Evolutionary conservation across 2,888 invertebrate genomes (phyloP), one percentile per base, ranked within the genome.

Genomic region (Mimumesa dahlbomi): DNA sequence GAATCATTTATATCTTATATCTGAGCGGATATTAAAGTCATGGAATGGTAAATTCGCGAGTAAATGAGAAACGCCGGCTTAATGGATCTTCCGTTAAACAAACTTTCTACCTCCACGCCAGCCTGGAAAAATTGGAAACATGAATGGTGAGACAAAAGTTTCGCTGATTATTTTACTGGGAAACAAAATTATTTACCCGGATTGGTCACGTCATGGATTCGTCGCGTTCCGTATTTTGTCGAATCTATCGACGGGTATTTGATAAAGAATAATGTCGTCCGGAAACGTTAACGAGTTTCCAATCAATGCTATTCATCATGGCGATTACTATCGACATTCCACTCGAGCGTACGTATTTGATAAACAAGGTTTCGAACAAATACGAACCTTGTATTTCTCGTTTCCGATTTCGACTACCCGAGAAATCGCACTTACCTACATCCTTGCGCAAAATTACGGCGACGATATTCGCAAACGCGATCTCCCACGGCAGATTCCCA

Each of bases 401-500:
- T 31, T 25, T 45, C 48, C 45, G 42, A 46, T 34, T 29, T 18
- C 5, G 13, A 29, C 19, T 16, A 21, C 16, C 14, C 31, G 19
- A n/a, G 45, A 31, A 49, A 45, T 50, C 59, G 70, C 64, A 61
- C 61, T 70, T 73, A 65, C 29, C 54, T 65, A 57, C 70, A 68
- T 66, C 53, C 57, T 16, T 22, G 61, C 43, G 34, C 54, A 38
- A 54, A 72, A 57, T 77, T 73, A 74, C 43, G 63, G 21, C 50
- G 34, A 38, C 54, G 61, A 75, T 73, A 79, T 77, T 79, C 67
- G 67, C 73, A 74, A 70, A 53, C 52, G 67, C 64, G 66, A 71
- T 72, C 68, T 73, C 71, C 69, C 73, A 64, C 62, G 46, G 54
- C 43, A 49, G 72, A 73, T 71, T 79, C 75, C 72, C 65, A 83